Evolutionary conservation across 2,113 vertebrate species (phyloP), one percentile per base, ranked within the genome.

Genomic region (Galbula dea): DNA sequence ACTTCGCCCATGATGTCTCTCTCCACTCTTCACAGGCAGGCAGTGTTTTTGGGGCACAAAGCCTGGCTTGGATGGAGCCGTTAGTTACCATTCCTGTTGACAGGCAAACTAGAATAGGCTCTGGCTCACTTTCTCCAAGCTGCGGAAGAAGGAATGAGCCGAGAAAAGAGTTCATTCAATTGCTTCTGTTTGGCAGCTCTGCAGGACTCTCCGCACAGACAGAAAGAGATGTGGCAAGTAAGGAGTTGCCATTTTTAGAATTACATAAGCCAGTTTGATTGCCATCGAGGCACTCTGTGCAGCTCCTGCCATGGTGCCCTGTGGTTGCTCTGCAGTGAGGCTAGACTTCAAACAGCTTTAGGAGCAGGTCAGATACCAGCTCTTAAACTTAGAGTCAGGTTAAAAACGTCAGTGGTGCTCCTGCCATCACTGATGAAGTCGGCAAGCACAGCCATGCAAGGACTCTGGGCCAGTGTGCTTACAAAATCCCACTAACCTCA

Each of bases 91-190:
- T 92, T 92, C 81, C 95, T 96, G 94, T 93, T 95, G 95, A 96
- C 95, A 96, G 93, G 95, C 94, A 94, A 96, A 96, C 96, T 95
- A 88, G 93, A 96, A 96, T 88, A 96, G 92, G 96, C 95, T 96
- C 95, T 96, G 96, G 95, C 96, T 96, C 96, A 83, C 95, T 95
- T 93, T 93, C 95, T 91, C 72, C 3, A 27, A 93, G 95, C 95
- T 96, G 90, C 93, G 92, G 96, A 95, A 95, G 92, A 71, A 95
- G 90, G 91, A 96, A 93, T 90, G 74, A 94, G 94, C 90, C 22
- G 90, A 94, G 94, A 96, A 94, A 95, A 94, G 92, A 95, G 96
- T 95, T 96, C 95, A 94, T 95, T 96, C 89, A 92, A 93, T 93
- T 92, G 95, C 95, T 95, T 95, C 95, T 93, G 89, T 96, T 92